These are phyloP conservation scores for Hylomyscus alleni DNA, from an alignment of 2,797 vertebrate species.

Conservation along the genomic window DNA sequence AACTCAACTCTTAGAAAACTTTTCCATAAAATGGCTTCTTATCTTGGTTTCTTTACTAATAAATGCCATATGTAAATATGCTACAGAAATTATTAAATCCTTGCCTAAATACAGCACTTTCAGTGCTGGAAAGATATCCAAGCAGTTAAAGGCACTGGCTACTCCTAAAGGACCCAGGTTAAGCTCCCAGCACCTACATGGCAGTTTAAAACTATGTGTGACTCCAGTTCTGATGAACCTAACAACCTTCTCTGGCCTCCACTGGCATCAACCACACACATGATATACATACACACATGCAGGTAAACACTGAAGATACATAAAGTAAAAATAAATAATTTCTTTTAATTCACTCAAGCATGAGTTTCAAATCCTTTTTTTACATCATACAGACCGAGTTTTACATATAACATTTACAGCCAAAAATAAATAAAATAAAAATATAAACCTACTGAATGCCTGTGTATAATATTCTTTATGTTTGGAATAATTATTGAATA, in stretches of 20 bases:
- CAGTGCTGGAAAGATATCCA: background rate
- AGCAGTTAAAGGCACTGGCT: background rate
- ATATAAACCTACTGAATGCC: background rate
- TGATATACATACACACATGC: background rate
- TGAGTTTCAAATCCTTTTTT: background rate
- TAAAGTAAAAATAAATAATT: background rate
- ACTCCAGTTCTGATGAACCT: background rate
- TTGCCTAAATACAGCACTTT: background rate
- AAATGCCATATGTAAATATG: background rate
- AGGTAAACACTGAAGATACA: background rate
- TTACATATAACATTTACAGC: background rate
- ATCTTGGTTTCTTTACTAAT: background rate
- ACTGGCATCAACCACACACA: background rate
- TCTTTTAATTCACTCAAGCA: background rate
- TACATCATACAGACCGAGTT: background rate
- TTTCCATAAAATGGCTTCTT: background rate
- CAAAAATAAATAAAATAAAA: slow-evolving; percentile 10
- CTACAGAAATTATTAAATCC: background rate
- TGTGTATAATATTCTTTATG: background rate
- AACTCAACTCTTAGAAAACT: background rate
- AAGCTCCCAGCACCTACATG: background rate
- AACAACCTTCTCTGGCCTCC: background rate
- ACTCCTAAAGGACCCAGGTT: background rate
- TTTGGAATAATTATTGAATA: background rate
- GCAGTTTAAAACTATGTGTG: background rate